Evolutionary conservation across 2,113 vertebrate genomes (phyloP), one percentile per base, ranked within the genome.

Genomic region (Menidia beryllina): DNA sequence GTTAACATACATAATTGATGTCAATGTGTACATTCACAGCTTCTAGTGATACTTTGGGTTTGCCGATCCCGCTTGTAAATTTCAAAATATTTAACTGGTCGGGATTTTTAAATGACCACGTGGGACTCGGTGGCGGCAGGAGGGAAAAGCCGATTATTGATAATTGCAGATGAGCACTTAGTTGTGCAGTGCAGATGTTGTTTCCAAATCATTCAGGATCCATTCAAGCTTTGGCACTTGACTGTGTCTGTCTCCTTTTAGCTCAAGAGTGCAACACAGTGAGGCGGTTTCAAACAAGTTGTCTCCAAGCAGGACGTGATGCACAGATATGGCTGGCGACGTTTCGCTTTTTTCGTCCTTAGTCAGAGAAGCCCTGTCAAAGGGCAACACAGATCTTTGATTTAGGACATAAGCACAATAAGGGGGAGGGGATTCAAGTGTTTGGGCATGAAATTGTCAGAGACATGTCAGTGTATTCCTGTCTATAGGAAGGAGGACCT

Each of bases 1-100:
- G 76, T 77, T 73, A 79, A 74, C 78, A 82, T 83, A 24, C 67
- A 87, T 88, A 78, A 86, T 82, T 86, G 50, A 91, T 89, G 57
- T 55, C 64, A 69, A 72, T 68, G 69, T 77, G 75, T 79, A 69
- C 75, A 78, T 84, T 38, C 30, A 47, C 27, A 52, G 81, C 74
- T 76, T 69, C 41, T 7, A 49, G 72, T 59, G 51, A 80, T 30
- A 79, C 77, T 60, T 43, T 11, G 67, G 55, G 75, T 80, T 45
- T 24, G 53, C 47, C 39, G 49, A 30, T 78, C 71, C 72, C 59
- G 30, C 24, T 63, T 55, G 62, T 30, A 45, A 19, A 61, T 70
- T 79, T 80, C 43, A 74, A 70, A 49, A 66, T 12, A 8, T 68
- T 82, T 74, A 79, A 66, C 57, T 17, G 47, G 61, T 62, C 24